Conservation (phyloP, 2,888 invertebrate species). For the Trachelus troglodyta region DNA sequence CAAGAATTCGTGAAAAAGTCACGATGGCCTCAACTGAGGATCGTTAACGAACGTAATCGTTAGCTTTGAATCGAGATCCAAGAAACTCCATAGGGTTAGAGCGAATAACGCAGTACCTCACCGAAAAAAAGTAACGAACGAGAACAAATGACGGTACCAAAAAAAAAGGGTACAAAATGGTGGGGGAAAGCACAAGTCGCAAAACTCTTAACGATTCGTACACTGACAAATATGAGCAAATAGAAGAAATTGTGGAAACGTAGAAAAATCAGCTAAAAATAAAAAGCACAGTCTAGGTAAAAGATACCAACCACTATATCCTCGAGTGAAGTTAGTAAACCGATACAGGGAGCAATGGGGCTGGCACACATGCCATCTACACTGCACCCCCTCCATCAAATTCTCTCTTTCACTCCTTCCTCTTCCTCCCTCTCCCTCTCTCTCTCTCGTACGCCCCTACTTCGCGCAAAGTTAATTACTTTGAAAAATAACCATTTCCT, state of each 20-base stretch:
- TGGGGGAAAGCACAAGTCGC: background rate
- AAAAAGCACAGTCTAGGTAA: background rate
- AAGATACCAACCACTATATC: background rate
- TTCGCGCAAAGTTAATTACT: slow-evolving; percentile 32
- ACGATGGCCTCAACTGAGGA: slow-evolving; percentile 20
- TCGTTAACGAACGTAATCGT: slow-evolving; percentile 59
- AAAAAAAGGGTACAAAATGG: background rate
- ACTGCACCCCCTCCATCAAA: background rate
- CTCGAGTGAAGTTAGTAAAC: background rate
- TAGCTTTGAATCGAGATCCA: slow-evolving; percentile 49
- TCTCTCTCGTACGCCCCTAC: background rate
- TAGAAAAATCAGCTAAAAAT: background rate
- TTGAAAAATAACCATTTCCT: slow-evolving; percentile 32
- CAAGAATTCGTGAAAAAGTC: background rate
- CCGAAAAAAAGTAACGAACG: background rate
- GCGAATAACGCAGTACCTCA: background rate
- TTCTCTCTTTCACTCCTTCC: background rate
- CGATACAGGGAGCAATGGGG: slow-evolving; percentile 1
- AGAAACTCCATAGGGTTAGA: slow-evolving; percentile 19
- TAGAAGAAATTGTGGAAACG: background rate
- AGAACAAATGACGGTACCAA: background rate
- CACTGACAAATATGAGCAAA: background rate
- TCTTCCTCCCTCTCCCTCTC: background rate
- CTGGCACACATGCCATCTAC: background rate
- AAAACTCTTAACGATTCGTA: background rate